Base-by-base conservation (phyloP, 2,113 vertebrate species). In the Tinamus guttatus region DNA sequence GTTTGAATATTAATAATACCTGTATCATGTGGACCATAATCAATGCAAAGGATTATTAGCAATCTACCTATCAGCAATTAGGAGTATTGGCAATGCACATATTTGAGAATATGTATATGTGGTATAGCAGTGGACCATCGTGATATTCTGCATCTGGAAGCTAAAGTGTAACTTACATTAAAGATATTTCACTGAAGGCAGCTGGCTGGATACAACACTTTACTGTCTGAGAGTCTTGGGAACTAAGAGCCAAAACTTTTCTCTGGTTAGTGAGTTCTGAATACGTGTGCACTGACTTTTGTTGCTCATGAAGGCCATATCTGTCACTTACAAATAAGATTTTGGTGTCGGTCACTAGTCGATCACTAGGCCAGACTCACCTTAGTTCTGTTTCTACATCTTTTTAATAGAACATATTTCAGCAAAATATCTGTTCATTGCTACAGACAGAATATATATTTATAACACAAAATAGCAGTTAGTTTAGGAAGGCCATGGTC, bases 21-120 rank as follows among this genome's bases (percentile, higher is more conserved):
- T 7, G 64, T 38, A 28, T 43, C 32, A 21, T 16, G 19, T 36
- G 21, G 49, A 36, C 54, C 3, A 5, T 34, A 25, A 51, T 30
- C 21, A 62, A 34, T 54, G 14, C 25, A 60, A 54, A 54, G 63
- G 10, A 25, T 41, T 70, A 7, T 25, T 40, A 67, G 24, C 30
- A 47, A 17, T 49, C 49, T 24, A 49, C 21, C 49, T 49, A 22
- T 49, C 24, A 49, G 49, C 49, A 49, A 11, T 49, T 49, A 49
- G 49, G 49, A 49, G 22, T 24, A 49, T 49, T 49, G 49, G 21
- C 49, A 49, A 10, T 24, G 21, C 49, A 49, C 49, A 24, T 49
- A 49, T 49, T 45, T 15, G 28, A 45, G 16, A 60, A 13, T 22
- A 4, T 1, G 11, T 5, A 5, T 7, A 18, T 4, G 0, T 2